Evolutionary conservation across 2,113 vertebrate species (phyloP).

Genomic region (Cariama cristata): DNA sequence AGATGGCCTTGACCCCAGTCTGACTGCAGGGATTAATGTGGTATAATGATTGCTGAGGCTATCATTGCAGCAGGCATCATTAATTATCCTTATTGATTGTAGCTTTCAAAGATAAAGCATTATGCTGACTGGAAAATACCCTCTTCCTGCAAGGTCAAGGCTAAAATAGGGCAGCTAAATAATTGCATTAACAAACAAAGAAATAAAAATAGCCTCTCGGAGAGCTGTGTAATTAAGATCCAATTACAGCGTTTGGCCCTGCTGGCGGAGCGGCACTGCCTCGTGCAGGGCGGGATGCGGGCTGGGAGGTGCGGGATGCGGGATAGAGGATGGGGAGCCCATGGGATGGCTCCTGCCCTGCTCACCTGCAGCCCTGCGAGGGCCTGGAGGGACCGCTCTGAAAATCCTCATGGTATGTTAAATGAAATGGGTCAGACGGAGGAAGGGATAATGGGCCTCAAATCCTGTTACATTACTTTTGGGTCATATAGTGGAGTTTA

Average conservation of each 20-base stretch:
- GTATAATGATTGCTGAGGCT: constrained; percentile 99
- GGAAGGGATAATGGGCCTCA: constrained; percentile 60
- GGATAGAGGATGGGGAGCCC: neutral
- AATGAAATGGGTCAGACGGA: constrained; percentile 68
- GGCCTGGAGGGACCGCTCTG: constrained; percentile 40
- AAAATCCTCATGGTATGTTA: constrained; percentile 68
- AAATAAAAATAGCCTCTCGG: constrained; percentile 85
- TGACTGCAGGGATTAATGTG: constrained; percentile 99
- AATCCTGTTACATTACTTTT: constrained; percentile 75
- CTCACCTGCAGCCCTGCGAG: constrained; percentile 39
- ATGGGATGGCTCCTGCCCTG: constrained; percentile 14
- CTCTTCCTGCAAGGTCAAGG: constrained; percentile 97
- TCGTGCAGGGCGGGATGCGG: neutral
- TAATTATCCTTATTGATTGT: constrained; percentile 99
- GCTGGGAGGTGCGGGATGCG: neutral
- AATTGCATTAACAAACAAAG: constrained; percentile 88
- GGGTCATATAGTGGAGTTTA: constrained; percentile 67
- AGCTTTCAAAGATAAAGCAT: constrained; percentile 99
- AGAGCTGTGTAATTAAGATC: constrained; percentile 84
- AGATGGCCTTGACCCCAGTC: constrained; percentile 96
- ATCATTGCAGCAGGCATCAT: constrained; percentile 99
- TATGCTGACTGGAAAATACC: constrained; percentile 99
- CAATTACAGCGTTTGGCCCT: constrained; percentile 77
- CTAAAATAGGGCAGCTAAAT: constrained; percentile 90
- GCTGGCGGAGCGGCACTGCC: constrained; percentile 68